Conservation (phyloP, 2,113 vertebrate genomes). For the Pseudolaguvia tuberculata region DNA sequence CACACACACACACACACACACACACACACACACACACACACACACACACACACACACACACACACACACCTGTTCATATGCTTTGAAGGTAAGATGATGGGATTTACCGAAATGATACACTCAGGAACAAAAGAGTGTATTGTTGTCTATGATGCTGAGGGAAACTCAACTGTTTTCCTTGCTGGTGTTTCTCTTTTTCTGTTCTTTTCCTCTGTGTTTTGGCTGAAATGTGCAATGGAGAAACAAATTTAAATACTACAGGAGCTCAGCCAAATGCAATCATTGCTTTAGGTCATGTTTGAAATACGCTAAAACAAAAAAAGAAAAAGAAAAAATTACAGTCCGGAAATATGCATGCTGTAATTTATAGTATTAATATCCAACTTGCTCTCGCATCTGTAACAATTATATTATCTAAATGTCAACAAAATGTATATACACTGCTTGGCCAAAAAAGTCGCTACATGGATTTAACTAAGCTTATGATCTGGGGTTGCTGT, state of each 20-base stretch:
- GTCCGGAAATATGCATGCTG: not conserved
- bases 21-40: too few relatives aligned
- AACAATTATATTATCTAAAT: too few relatives aligned
- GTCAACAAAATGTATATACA: too few relatives aligned
- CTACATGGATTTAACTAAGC: too few relatives aligned
- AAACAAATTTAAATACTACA: constrained; percentile 30
- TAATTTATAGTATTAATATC: not conserved
- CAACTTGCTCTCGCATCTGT: too few relatives aligned
- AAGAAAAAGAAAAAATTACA: not conserved
- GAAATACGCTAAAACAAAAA: constrained; percentile 16
- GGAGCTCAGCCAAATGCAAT: not conserved
- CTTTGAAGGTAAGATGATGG: constrained; percentile 73
- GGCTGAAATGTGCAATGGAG: constrained; percentile 34
- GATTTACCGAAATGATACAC: constrained; percentile 54
- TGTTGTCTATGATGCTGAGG: constrained; percentile 37
- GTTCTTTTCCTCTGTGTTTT: constrained; percentile 46
- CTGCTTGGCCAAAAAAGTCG: too few relatives aligned
- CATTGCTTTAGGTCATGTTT: constrained; percentile 26
- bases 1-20: too few relatives aligned
- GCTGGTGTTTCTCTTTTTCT: too few relatives aligned
- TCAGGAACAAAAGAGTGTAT: constrained; percentile 55
- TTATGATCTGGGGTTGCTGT: too few relatives aligned
- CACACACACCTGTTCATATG: constrained; percentile 61
- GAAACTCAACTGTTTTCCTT: too few relatives aligned
- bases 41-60: not conserved